Percentiles rank a stretch among this genome's conserved stretches.
Evolutionary conservation across 1,140 invertebrate genomes (phyloP).

Genomic region (Drosophila virilis): DNA sequence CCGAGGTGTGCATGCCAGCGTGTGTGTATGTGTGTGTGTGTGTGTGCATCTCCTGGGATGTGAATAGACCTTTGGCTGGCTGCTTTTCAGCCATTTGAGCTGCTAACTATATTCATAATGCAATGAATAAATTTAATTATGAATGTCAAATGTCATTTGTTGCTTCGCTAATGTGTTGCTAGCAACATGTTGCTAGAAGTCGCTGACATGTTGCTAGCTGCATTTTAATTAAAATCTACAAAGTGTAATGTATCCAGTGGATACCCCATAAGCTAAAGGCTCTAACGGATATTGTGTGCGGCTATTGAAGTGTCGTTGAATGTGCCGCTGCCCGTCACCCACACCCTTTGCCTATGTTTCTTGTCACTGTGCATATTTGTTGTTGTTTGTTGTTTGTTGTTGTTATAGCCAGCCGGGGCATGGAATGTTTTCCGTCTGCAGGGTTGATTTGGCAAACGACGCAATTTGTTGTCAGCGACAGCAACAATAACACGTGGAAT

Average conservation of each 20-base stretch:
- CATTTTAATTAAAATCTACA: constrained; percentile 74
- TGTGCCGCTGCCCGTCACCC: constrained; percentile 16
- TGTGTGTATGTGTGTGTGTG: constrained; percentile 30
- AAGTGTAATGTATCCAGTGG: constrained; percentile 41
- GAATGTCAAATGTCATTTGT: constrained; percentile 51
- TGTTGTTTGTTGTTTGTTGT: constrained; percentile 52
- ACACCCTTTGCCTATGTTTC: constrained; percentile 48
- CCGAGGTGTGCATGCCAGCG: constrained; percentile 24
- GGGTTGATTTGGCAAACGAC: constrained; percentile 79
- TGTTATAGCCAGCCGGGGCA: constrained; percentile 23
- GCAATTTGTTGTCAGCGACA: constrained; percentile 65
- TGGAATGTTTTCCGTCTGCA: constrained; percentile 56
- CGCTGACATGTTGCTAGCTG: constrained; percentile 44
- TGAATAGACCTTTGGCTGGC: constrained; percentile 18
- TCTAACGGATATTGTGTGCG: constrained; percentile 73
- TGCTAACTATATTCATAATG: constrained; percentile 68
- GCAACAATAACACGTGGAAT: constrained; percentile 41
- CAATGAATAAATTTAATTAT: constrained; percentile 74
- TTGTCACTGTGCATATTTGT: constrained; percentile 59
- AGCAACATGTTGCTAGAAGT: constrained; percentile 39
- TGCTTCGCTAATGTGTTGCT: constrained; percentile 62
- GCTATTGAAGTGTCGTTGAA: constrained; percentile 72
- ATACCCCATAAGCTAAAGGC: not conserved
- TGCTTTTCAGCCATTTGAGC: constrained; percentile 32
- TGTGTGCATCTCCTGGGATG: constrained; percentile 49